Percentiles rank a stretch among this genome's conserved stretches.
Conservation (phyloP, 2,888 invertebrate genomes). For the Chalcis sispes region DNA sequence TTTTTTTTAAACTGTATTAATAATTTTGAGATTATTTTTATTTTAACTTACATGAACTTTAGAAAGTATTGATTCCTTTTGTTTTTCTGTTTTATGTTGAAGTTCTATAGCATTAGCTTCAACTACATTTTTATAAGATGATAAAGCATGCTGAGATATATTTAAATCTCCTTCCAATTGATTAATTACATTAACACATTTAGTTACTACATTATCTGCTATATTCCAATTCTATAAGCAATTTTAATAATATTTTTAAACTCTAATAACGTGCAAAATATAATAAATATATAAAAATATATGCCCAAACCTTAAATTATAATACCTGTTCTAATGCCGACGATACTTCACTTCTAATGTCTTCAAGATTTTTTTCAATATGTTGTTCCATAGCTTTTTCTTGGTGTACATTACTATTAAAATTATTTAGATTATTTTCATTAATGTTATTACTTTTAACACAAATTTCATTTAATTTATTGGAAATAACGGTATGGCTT, state of each 20-base stretch:
- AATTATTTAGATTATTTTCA: conserved; percentile 56
- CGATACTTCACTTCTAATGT: conserved; percentile 61
- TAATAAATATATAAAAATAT: background rate
- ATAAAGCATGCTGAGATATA: conserved; percentile 60
- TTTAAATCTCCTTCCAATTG: conserved; percentile 65
- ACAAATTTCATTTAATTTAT: conserved; percentile 58
- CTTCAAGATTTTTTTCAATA: conserved; percentile 60
- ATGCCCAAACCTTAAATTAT: too few species aligned
- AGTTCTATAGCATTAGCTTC: conserved; percentile 61
- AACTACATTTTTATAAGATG: conserved; percentile 61
- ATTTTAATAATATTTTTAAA: conserved; percentile 22
- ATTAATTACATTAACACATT: conserved; percentile 61
- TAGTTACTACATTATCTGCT: conserved; percentile 58
- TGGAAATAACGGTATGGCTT: conserved; percentile 56
- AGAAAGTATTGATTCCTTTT: conserved; percentile 59
- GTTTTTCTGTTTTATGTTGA: conserved; percentile 60
- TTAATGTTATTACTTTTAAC: conserved; percentile 59
- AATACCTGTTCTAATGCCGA: conserved; percentile 64
- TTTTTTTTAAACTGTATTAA: background rate
- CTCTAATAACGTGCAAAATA: too few species aligned
- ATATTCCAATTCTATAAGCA: conserved; percentile 63
- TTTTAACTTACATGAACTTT: conserved; percentile 64
- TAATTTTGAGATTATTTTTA: background rate
- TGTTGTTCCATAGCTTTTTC: conserved; percentile 61
- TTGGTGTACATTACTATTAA: conserved; percentile 54